These are phyloP conservation scores for Eublepharis macularius DNA, from an alignment of 2,113 vertebrate species.

Conservation along the genomic window DNA sequence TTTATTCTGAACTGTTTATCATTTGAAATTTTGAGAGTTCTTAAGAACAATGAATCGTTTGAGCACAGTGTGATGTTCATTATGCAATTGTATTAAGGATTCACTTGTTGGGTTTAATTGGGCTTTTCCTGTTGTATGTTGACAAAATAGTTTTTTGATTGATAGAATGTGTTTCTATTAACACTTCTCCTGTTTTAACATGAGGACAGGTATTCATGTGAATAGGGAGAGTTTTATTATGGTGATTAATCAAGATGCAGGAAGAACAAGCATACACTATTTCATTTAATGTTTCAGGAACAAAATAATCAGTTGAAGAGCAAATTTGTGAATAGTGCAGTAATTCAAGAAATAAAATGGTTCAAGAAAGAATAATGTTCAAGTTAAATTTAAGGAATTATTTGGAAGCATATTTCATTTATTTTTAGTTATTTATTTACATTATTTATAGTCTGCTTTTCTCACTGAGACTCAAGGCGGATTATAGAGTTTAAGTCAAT, in stretches of 20 bases:
- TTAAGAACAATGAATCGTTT: neutral
- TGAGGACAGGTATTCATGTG: constrained; percentile 1
- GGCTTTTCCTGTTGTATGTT: neutral
- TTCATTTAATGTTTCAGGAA: constrained; percentile 11
- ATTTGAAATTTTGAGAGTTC: constrained; percentile 10
- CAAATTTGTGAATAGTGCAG: neutral
- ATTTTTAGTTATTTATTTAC: too few relatives aligned
- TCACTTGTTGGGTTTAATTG: constrained; percentile 11
- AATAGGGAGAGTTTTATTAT: neutral
- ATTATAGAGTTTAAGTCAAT: too few relatives aligned
- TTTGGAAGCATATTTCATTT: neutral
- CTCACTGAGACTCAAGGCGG: too few relatives aligned
- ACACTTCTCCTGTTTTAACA: neutral
- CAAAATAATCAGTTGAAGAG: fast-evolving
- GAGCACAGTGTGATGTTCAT: neutral
- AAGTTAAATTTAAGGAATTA: neutral
- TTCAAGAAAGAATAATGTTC: constrained; percentile 3
- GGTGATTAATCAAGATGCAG: constrained; percentile 6
- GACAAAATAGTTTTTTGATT: neutral
- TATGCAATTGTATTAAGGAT: constrained; percentile 8
- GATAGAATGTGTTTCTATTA: constrained; percentile 7
- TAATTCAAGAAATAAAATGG: constrained; percentile 1
- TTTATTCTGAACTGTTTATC: neutral
- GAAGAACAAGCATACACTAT: neutral
- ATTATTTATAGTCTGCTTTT: too few relatives aligned